Evolutionary conservation across 2,113 vertebrate species (phyloP).

Genomic region (Fulmarus glacialis): DNA sequence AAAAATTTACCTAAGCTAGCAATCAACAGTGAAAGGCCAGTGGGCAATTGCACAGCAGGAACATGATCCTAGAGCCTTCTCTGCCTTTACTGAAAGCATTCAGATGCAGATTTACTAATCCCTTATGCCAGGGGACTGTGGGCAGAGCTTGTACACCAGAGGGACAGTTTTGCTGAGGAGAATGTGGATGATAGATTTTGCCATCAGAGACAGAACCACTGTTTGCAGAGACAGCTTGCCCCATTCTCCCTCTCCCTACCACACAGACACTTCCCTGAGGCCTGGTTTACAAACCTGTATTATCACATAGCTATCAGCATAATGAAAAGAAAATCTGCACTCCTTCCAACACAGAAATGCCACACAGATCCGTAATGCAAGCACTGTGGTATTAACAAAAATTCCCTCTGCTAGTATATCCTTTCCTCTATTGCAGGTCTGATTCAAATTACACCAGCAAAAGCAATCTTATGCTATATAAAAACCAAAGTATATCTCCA

Average conservation of each 20-base stretch:
- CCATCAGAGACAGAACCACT: neutral
- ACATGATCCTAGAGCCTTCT: neutral
- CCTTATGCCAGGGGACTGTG: neutral
- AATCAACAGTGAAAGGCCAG: constrained; percentile 29
- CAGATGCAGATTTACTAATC: neutral
- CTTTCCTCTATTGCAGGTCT: neutral
- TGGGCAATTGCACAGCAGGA: constrained; percentile 59
- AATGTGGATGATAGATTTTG: neutral
- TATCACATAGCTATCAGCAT: neutral
- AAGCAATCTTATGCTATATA: neutral
- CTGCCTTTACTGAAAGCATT: constrained; percentile 11
- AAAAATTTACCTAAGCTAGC: constrained; percentile 20
- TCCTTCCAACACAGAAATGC: neutral
- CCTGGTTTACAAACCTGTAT: neutral
- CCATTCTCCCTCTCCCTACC: neutral
- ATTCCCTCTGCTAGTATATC: neutral
- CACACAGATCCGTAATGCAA: neutral
- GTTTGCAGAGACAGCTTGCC: neutral
- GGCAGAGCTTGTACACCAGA: neutral
- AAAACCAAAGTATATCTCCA: neutral
- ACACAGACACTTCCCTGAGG: neutral
- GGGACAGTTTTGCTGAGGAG: neutral
- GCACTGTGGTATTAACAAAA: neutral
- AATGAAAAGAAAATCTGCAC: neutral
- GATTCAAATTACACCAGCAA: neutral